Evolutionary conservation across 2,113 vertebrate species (phyloP).

Genomic region (Amphiprion percula): DNA sequence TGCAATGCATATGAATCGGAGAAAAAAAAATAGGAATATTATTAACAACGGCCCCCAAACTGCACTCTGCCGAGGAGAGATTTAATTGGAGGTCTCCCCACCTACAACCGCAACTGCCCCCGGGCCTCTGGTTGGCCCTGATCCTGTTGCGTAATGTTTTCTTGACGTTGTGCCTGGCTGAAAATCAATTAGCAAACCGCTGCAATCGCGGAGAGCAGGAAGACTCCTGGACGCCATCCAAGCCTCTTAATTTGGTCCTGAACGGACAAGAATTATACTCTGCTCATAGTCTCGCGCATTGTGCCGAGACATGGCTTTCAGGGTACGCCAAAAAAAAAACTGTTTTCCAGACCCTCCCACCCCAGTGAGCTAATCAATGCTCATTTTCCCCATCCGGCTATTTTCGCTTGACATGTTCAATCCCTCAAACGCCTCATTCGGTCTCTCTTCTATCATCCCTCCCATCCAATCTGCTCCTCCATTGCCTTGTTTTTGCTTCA

Average conservation of each 20-base stretch:
- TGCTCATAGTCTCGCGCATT: conserved; percentile 11
- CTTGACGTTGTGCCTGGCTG: conserved; percentile 66
- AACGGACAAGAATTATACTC: conserved; percentile 46
- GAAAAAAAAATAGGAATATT: conserved; percentile 28
- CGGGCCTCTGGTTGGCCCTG: conserved; percentile 51
- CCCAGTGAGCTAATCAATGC: conserved; percentile 17
- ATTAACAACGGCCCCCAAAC: conserved; percentile 27
- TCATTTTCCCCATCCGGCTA: conserved; percentile 8
- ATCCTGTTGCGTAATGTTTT: conserved; percentile 73
- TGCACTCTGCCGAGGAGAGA: conserved; percentile 46
- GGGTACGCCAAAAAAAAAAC: background rate
- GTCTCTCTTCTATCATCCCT: conserved; percentile 16
- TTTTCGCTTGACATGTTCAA: conserved; percentile 4
- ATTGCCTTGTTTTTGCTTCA: conserved; percentile 26
- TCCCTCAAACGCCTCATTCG: background rate
- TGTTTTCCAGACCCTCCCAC: conserved; percentile 27
- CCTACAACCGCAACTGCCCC: conserved; percentile 40
- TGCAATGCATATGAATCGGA: background rate
- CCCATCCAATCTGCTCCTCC: conserved; percentile 1
- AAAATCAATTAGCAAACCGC: conserved; percentile 77
- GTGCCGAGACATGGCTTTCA: conserved; percentile 4
- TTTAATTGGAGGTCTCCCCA: conserved; percentile 63
- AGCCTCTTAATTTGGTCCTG: conserved; percentile 63
- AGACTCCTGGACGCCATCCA: conserved; percentile 65
- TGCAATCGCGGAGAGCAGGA: conserved; percentile 69